Evolutionary conservation across 2,797 vertebrate species (phyloP).

Genomic region (Masticophis lateralis): DNA sequence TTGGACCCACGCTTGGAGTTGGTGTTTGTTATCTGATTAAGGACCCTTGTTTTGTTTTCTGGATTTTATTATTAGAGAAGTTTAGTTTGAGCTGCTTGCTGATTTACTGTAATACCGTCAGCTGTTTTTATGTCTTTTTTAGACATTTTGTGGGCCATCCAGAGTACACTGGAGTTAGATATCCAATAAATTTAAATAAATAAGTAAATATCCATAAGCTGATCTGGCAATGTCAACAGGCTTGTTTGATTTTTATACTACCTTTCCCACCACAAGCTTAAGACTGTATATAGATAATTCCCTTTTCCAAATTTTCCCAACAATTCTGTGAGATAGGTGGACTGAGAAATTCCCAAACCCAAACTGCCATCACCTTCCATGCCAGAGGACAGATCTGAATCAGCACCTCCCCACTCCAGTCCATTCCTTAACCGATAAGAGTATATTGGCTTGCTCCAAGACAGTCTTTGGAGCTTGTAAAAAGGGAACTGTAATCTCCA

Average conservation of each 20-base stretch:
- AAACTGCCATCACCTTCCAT: not conserved
- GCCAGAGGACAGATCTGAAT: not conserved
- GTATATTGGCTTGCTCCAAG: too few species aligned
- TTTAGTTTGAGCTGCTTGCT: not conserved
- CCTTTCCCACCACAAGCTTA: not conserved
- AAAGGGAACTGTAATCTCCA: too few species aligned
- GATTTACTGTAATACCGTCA: too few species aligned
- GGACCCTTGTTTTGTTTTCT: not conserved
- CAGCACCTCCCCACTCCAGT: not conserved
- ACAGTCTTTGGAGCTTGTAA: too few species aligned
- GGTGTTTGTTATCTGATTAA: not conserved
- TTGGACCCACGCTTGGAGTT: not conserved
- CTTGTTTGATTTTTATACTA: not conserved
- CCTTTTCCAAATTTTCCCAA: not conserved
- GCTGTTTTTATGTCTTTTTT: too few species aligned
- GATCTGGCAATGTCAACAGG: not conserved
- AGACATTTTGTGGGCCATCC: too few species aligned
- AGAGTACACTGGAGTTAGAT: too few species aligned
- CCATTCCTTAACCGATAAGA: not conserved
- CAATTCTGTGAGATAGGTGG: not conserved
- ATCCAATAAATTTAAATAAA: too few species aligned
- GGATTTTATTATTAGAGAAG: not conserved
- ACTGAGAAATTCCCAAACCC: not conserved
- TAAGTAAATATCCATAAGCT: not conserved
- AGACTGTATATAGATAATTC: not conserved